A percentile compares a stretch with the other conserved stretches of the same genome.
phyloP scores from a whole-genome alignment of 2,888 invertebrate species.

The Galeruca laticollis region DNA sequence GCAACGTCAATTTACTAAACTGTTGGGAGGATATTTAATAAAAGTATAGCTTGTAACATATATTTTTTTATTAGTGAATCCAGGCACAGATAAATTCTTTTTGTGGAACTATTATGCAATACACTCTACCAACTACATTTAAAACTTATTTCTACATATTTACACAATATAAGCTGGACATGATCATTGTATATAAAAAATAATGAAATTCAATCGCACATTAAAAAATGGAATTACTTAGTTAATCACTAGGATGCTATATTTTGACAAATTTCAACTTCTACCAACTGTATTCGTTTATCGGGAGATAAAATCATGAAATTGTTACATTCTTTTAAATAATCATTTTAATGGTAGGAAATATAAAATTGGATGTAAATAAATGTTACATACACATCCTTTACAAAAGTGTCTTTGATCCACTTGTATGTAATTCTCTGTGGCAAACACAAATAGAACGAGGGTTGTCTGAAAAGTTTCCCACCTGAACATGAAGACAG shows the following conservation, averaged over 20 bases:
- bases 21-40: not conserved
- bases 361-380: too few species aligned
- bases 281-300: not conserved
- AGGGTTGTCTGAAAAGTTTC: too few species aligned
- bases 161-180: constrained; percentile 52
- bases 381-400: too few species aligned
- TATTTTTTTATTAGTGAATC: constrained; percentile 64
- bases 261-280: not conserved
- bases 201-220: constrained; percentile 26
- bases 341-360: too few species aligned
- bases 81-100: constrained; percentile 66
- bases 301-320: not conserved
- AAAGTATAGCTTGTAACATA: constrained; percentile 14
- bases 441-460: too few species aligned
- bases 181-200: constrained; percentile 30
- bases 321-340: too few species aligned
- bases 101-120: constrained; percentile 63
- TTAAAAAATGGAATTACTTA: constrained; percentile 15
- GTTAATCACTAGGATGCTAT: not conserved
- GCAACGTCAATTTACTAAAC: too few species aligned
- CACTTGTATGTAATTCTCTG: too few species aligned
- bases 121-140: constrained; percentile 59
- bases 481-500: too few species aligned
- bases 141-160: constrained; percentile 59
- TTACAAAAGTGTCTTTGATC: too few species aligned